Percentiles rank a stretch among this genome's conserved stretches.
These are phyloP conservation scores for Notechis scutatus DNA, from an alignment of 2,113 vertebrate species.

Conservation along the genomic window DNA sequence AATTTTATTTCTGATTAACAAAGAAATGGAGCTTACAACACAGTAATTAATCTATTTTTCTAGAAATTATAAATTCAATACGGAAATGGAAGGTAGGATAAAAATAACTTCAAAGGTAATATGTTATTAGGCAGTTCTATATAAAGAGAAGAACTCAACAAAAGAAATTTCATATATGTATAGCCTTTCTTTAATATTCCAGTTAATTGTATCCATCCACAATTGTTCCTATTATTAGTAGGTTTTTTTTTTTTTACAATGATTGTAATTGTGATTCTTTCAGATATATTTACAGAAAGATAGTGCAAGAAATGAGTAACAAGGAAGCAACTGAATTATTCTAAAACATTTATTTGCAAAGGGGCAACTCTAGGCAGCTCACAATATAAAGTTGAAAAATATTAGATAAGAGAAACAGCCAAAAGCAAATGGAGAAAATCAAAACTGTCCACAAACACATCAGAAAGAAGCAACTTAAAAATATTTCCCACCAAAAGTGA, in stretches of 20 bases:
- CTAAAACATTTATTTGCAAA: not conserved
- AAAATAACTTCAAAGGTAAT: not conserved
- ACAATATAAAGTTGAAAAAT: not conserved
- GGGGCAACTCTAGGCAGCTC: not conserved
- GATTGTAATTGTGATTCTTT: not conserved
- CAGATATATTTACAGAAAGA: conserved; percentile 13
- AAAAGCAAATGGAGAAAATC: not conserved
- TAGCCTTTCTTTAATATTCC: conserved; percentile 19
- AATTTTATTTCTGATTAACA: not conserved
- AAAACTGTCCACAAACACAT: not conserved
- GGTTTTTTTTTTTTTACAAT: not conserved
- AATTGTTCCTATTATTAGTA: conserved; percentile 5
- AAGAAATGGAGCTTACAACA: too few species aligned
- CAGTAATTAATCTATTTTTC: rapidly evolving
- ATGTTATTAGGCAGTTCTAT: not conserved
- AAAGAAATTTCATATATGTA: not conserved
- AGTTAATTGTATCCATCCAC: not conserved
- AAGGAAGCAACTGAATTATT: not conserved
- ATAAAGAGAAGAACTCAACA: not conserved
- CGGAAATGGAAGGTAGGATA: not conserved
- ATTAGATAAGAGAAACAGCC: not conserved
- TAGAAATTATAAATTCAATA: not conserved
- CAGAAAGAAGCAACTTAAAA: not conserved
- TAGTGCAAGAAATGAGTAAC: not conserved
- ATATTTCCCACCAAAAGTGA: not conserved